Conservation (phyloP, 1,140 invertebrate genomes). For the Drosophila teissieri region DNA sequence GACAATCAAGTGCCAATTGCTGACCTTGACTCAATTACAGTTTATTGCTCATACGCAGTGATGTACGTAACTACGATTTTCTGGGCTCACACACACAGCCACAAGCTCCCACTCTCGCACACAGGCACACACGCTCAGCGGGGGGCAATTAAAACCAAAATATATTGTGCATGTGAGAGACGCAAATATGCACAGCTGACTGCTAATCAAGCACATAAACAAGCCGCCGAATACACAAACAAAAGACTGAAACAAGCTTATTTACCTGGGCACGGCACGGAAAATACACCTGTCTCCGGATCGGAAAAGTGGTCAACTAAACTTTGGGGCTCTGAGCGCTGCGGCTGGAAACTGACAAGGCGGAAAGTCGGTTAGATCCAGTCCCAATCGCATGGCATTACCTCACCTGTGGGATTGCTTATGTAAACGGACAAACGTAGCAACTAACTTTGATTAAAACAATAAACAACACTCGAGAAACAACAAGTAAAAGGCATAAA, state of each 20-base stretch:
- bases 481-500: constrained; percentile 18
- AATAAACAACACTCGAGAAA: constrained; percentile 17
- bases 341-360: not conserved
- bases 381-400: not conserved
- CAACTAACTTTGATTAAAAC: constrained; percentile 4
- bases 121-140: constrained; percentile 10
- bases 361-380: not conserved
- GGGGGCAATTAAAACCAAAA: constrained; percentile 38
- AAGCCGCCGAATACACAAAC: constrained; percentile 22
- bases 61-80: constrained; percentile 48
- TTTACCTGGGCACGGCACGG: constrained; percentile 20
- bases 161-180: constrained; percentile 38
- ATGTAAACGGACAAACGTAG: constrained; percentile 6
- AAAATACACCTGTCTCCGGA: constrained; percentile 38
- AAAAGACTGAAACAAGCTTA: constrained; percentile 13
- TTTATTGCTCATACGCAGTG: constrained; percentile 63
- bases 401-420: constrained; percentile 8
- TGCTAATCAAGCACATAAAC: constrained; percentile 59
- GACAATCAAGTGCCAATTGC: constrained; percentile 11
- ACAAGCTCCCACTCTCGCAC: not conserved
- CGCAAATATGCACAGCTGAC: constrained; percentile 75
- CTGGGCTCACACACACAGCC: constrained; percentile 20
- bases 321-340: constrained; percentile 1
- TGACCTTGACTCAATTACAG: constrained; percentile 68
- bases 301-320: not conserved